These are phyloP conservation scores for Diadumene lineata DNA, from an alignment of 92 coral and sea anemone genomes.

Conservation along the genomic window DNA sequence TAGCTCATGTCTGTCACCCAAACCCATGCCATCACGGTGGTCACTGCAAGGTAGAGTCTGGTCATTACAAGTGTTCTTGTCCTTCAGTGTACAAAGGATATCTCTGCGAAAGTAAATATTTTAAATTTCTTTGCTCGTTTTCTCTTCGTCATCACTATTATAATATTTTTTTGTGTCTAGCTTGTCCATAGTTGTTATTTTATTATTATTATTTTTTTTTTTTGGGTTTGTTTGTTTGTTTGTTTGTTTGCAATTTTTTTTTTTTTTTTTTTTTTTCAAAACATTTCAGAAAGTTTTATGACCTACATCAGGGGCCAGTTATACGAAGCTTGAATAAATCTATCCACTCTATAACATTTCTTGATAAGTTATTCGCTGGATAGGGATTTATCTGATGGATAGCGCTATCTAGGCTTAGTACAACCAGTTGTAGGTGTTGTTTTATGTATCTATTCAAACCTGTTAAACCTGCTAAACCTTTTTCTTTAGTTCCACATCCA, in stretches of 20 bases:
- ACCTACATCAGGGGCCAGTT: no score
- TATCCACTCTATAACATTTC: no score
- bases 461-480: background rate
- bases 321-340: no score
- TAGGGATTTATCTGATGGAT: no score
- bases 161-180: background rate
- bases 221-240: background rate
- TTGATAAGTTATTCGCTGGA: no score
- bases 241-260: background rate
- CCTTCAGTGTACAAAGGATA: conserved; percentile 90
- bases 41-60: conserved; percentile 80
- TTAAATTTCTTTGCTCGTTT: background rate
- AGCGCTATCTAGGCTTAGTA: no score
- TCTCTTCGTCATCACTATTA: background rate
- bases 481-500: conserved; percentile 85
- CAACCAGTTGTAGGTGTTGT: no score
- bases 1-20: conserved; percentile 97
- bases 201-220: background rate
- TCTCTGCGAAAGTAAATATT: conserved; percentile 81
- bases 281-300: no score
- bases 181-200: background rate
- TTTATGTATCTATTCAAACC: no score
- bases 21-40: conserved; percentile 96
- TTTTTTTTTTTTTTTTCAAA: background rate
- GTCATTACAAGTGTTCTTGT: conserved; percentile 84